These are phyloP conservation scores for Zingel zingel DNA, from an alignment of 2,113 vertebrate genomes.

Conservation along the genomic window DNA sequence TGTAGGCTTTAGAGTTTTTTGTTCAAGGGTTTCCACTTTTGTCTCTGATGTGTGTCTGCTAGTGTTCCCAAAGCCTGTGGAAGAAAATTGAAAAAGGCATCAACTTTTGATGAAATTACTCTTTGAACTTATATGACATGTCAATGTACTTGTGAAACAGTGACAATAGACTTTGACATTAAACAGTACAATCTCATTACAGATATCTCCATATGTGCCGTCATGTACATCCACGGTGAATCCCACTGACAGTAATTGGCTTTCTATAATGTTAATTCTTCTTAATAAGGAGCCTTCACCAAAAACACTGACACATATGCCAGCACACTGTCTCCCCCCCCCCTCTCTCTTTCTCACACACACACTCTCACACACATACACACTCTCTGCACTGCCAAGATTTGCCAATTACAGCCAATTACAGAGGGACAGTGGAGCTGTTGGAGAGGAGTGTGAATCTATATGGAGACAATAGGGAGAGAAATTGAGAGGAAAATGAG, in stretches of 20 bases:
- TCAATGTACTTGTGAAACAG: background rate
- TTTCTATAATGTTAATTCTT: conserved; percentile 4
- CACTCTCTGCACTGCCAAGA: conserved; percentile 8
- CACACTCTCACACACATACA: background rate
- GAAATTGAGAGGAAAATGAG: background rate
- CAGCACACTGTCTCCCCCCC: no score
- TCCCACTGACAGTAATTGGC: background rate
- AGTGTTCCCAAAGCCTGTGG: background rate
- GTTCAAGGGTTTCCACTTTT: background rate
- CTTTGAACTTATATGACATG: background rate
- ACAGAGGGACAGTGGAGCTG: conserved; percentile 38
- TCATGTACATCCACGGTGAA: background rate
- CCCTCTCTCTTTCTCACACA: no score
- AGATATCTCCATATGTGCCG: background rate
- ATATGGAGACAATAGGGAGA: conserved; percentile 11
- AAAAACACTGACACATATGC: background rate
- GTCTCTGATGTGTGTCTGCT: background rate
- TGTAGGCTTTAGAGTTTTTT: background rate
- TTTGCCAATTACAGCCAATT: conserved; percentile 68
- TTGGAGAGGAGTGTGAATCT: background rate
- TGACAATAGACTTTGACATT: background rate
- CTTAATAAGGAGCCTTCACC: conserved; percentile 21
- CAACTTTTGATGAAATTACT: background rate
- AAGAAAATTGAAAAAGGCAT: background rate
- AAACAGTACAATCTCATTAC: background rate